Percentiles rank a stretch among this genome's conserved stretches.
Evolutionary conservation across 2,797 vertebrate genomes (phyloP).

Genomic region (Delichon dasypus): DNA sequence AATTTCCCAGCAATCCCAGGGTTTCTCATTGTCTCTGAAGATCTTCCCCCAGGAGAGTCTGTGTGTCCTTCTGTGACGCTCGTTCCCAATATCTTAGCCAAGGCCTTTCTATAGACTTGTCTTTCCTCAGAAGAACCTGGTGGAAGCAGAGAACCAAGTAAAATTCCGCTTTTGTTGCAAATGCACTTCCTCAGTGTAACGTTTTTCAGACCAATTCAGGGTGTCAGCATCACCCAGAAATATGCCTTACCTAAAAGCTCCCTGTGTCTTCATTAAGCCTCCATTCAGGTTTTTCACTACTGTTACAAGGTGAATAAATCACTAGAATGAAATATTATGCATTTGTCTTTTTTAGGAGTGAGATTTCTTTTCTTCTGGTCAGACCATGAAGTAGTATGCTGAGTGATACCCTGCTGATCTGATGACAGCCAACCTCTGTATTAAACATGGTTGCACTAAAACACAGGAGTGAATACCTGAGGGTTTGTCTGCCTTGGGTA

Average conservation of each 20-base stretch:
- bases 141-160: background rate
- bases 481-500: background rate
- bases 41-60: background rate
- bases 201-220: background rate
- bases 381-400: background rate
- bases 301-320: background rate
- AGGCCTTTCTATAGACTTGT: slow-evolving; percentile 71
- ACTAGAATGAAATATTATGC: background rate
- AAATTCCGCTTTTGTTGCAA: background rate
- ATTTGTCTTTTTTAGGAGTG: background rate
- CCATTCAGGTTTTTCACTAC: background rate
- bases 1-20: slow-evolving; percentile 72
- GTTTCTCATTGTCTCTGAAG: slow-evolving; percentile 43
- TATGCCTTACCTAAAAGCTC: background rate
- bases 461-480: background rate
- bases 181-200: background rate
- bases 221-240: background rate
- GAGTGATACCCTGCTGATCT: background rate
- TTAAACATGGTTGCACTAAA: background rate
- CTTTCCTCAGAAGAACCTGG: slow-evolving; percentile 77
- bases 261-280: background rate
- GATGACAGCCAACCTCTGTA: background rate
- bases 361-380: background rate
- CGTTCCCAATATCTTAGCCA: slow-evolving; percentile 55
- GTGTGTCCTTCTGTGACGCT: background rate